Evolutionary conservation across 2,113 vertebrate species (phyloP).

Genomic region (Chloebia gouldiae): DNA sequence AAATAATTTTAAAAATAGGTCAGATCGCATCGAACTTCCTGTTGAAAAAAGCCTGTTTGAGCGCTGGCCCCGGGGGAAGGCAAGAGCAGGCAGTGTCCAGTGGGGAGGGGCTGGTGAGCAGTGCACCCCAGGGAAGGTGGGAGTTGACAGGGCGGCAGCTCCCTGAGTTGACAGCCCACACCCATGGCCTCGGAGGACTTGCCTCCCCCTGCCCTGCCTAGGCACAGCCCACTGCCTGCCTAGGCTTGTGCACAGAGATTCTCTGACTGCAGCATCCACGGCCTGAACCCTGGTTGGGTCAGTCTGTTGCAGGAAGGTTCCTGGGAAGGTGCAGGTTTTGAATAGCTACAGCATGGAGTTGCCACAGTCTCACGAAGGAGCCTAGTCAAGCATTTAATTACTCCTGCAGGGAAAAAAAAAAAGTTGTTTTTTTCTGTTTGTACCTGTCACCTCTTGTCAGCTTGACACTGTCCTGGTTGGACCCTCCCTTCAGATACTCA

Average conservation of each 20-base stretch:
- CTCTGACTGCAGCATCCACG: not conserved
- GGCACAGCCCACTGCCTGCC: rapidly evolving
- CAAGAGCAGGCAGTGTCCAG: not conserved
- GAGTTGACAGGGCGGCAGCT: not conserved
- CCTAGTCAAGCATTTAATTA: not conserved
- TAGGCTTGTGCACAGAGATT: not conserved
- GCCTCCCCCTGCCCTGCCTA: not conserved
- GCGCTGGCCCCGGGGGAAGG: not conserved
- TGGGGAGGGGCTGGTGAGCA: not conserved
- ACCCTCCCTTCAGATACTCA: not conserved
- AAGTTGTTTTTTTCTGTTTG: not conserved
- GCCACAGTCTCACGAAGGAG: not conserved
- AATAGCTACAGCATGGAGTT: not conserved
- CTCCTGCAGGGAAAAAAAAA: not conserved
- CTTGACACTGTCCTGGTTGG: not conserved
- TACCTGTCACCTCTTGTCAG: not conserved
- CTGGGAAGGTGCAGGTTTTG: not conserved
- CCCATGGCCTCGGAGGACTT: not conserved
- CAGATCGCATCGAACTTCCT: slow-evolving; percentile 18
- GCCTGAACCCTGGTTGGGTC: not conserved
- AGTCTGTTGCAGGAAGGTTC: not conserved
- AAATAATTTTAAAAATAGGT: slow-evolving; percentile 20
- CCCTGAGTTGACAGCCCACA: not conserved
- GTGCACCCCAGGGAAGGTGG: not conserved
- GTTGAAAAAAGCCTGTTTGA: slow-evolving; percentile 15